A percentile compares a stretch with the other conserved stretches of the same genome.
phyloP scores from a whole-genome alignment of 2,888 invertebrate genomes.

The Thereva unica region DNA sequence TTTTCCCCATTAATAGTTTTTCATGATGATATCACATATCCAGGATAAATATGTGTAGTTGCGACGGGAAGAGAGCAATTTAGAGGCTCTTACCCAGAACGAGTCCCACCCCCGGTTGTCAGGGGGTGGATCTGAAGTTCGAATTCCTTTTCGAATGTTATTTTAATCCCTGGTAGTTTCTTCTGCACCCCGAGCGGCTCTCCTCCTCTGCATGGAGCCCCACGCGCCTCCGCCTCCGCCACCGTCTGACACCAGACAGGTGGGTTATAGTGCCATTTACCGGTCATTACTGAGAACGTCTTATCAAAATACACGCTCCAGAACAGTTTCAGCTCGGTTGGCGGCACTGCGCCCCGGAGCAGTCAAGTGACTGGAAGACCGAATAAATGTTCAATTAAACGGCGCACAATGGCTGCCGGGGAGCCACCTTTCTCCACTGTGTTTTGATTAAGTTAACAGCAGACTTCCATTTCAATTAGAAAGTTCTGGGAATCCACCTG shows the following conservation, averaged over 20 bases:
- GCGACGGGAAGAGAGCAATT: neutral
- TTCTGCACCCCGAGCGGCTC: neutral
- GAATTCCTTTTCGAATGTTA: slow-evolving; percentile 15
- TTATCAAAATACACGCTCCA: slow-evolving; percentile 33
- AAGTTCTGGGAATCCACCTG: slow-evolving; percentile 40
- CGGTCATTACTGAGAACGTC: slow-evolving; percentile 28
- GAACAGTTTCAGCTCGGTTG: neutral
- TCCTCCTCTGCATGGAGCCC: too few relatives aligned
- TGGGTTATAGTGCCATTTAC: slow-evolving; percentile 8
- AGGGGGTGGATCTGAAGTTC: neutral
- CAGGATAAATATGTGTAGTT: slow-evolving; percentile 21
- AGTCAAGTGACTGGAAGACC: slow-evolving; percentile 13
- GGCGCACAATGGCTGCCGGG: slow-evolving; percentile 12
- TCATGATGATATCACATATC: slow-evolving; percentile 33
- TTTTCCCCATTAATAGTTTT: slow-evolving; percentile 33
- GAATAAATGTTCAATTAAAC: slow-evolving; percentile 33
- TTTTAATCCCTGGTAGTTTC: slow-evolving; percentile 16
- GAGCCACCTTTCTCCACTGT: slow-evolving; percentile 26
- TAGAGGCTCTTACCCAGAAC: slow-evolving; percentile 6
- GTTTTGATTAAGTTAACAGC: slow-evolving; percentile 41
- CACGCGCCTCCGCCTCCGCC: too few relatives aligned
- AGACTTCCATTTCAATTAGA: slow-evolving; percentile 42
- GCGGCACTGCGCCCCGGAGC: neutral
- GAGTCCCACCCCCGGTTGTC: slow-evolving; percentile 1
- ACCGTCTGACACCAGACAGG: slow-evolving; percentile 4